Evolutionary conservation across 1,140 invertebrate species (phyloP).

Genomic region (Drosophila truncata): DNA sequence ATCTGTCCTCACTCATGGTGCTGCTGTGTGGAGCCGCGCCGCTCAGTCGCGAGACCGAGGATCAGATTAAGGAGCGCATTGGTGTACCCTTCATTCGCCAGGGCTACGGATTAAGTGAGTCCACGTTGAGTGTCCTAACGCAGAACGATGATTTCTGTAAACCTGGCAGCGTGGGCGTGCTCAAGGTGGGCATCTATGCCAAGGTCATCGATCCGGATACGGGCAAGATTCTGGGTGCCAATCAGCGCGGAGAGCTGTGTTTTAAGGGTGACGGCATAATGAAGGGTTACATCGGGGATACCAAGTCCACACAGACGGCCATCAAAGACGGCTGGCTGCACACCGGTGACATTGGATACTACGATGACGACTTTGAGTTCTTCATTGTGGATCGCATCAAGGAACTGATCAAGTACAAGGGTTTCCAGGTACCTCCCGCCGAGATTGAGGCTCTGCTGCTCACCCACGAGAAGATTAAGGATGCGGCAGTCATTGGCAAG

Average conservation of each 20-base stretch:
- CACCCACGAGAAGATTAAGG: conserved; percentile 88
- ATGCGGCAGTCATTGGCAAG: conserved; percentile 92
- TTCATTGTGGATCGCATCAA: conserved; percentile 92
- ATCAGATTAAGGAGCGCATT: conserved; percentile 84
- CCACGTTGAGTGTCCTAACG: conserved; percentile 85
- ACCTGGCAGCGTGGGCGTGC: conserved; percentile 87
- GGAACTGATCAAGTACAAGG: conserved; percentile 93
- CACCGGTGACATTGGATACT: conserved; percentile 93
- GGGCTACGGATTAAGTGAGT: conserved; percentile 90
- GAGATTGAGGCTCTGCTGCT: conserved; percentile 92
- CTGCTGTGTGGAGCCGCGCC: conserved; percentile 88
- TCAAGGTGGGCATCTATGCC: conserved; percentile 88
- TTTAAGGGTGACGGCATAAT: conserved; percentile 87
- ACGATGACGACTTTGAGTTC: conserved; percentile 89
- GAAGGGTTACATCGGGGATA: conserved; percentile 89
- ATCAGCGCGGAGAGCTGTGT: conserved; percentile 88
- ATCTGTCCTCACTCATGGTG: conserved; percentile 87
- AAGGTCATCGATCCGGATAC: conserved; percentile 89
- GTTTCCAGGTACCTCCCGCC: conserved; percentile 92
- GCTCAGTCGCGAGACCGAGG: conserved; percentile 76
- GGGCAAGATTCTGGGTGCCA: conserved; percentile 87
- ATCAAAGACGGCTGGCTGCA: conserved; percentile 91
- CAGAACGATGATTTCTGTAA: conserved; percentile 86
- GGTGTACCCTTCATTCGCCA: conserved; percentile 87
- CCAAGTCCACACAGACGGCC: conserved; percentile 88